Base-by-base conservation (phyloP, 1,140 invertebrate genomes). In the Cydia splendana region DNA sequence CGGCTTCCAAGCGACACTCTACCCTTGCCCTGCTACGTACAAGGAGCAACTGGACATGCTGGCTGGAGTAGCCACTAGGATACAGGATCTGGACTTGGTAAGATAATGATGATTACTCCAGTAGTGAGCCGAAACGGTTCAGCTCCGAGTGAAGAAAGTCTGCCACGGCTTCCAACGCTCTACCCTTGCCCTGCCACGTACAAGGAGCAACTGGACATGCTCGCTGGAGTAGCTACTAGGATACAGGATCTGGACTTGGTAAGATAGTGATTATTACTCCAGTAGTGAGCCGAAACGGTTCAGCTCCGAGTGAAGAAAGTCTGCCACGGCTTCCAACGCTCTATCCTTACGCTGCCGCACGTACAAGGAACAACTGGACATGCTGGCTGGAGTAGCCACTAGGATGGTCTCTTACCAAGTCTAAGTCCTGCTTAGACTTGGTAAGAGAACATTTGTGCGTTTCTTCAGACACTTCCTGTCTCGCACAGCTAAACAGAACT, bases 131-230 rank as follows among this genome's bases (percentile, higher is more conserved):
- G n/a, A 18, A 65, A 24, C n/a, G 28, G 57, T 5, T 18, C 20
- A 98, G 90, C 94, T 95, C 5, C 94, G 97, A 65, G 98, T 99
- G 0, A 98, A 98, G 92, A 99, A 99, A 90, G 98, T 99, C 15
- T 99, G 98, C 91, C 95, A 97, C 82, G 98, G 98, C 78, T 99
- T 98, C 89, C 96, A 98, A 98, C 97, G 0, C 92, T 98, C 42
- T 99, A 99, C 93, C 97, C 97, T 0, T 99, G n/a, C n/a, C 98
- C 98, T 0, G 97, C 97, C 81, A 96, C 96, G 0, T 95, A 96
- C 65, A 95, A 95, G 65, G 98, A 99, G 80, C 94, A 98, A 75
- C 90, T 96, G 77, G 97, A 98, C 82, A 98, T 98, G 97, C 93
- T 97, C 1, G 96, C 96, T 82, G 97, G 97, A 1, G 97, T 99